Percentiles rank a stretch among this genome's conserved stretches.
Conservation (phyloP, 2,113 vertebrate genomes). For the Burhinus bistriatus region DNA sequence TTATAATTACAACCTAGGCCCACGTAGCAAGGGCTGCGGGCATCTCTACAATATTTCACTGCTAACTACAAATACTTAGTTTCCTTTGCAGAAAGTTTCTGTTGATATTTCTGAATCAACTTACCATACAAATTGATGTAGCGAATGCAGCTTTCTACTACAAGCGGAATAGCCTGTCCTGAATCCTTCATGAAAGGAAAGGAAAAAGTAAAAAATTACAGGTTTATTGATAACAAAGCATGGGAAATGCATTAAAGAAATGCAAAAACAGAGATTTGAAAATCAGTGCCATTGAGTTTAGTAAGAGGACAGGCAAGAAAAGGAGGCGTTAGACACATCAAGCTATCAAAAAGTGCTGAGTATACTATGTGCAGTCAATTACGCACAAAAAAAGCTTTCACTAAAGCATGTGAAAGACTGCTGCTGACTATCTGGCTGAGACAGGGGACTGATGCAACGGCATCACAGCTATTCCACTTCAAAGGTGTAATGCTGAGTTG, state of each 20-base stretch:
- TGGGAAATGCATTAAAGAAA: not conserved
- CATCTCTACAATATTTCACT: not conserved
- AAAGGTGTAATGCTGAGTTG: not conserved
- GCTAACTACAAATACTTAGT: fast-evolving
- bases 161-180: slow-evolving; percentile 92
- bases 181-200: slow-evolving; percentile 80
- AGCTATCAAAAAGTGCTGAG: not conserved
- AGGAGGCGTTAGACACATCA: slow-evolving; percentile 33
- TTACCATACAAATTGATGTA: slow-evolving; percentile 98
- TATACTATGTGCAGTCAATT: not conserved
- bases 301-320: slow-evolving; percentile 65
- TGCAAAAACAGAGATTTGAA: slow-evolving; percentile 22
- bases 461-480: not conserved
- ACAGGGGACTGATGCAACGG: not conserved
- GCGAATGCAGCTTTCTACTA: slow-evolving; percentile 95
- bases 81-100: not conserved
- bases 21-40: not conserved
- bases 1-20: not conserved
- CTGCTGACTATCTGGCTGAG: not conserved
- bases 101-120: not conserved
- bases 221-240: not conserved
- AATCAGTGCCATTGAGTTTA: slow-evolving; percentile 56
- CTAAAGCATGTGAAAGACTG: slow-evolving; percentile 14
- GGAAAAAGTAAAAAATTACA: not conserved
- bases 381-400: not conserved